Conservation (phyloP, 1,140 invertebrate species). For the Drosophila leontia region DNA sequence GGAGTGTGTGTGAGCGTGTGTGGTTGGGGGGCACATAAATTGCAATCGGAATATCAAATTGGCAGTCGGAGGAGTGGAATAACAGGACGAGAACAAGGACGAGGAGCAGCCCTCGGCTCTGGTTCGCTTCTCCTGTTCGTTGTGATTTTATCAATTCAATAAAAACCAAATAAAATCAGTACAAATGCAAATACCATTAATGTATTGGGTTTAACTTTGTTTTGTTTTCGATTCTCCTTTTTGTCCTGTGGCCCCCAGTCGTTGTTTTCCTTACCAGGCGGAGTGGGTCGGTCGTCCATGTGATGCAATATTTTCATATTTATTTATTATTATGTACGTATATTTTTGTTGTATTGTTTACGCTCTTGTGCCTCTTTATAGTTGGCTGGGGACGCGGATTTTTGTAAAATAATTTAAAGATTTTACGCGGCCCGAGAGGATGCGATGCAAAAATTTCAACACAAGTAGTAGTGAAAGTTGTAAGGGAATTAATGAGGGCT, state of each 20-base stretch:
- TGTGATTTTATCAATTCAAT: constrained; percentile 85
- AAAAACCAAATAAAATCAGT: constrained; percentile 84
- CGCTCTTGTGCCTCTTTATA: constrained; percentile 69
- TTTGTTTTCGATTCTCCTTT: constrained; percentile 71
- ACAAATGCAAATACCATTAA: constrained; percentile 85
- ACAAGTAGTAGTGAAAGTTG: constrained; percentile 9
- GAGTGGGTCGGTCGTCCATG: constrained; percentile 33
- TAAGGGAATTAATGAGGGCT: neutral
- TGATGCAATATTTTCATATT: constrained; percentile 71
- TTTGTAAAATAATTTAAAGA: constrained; percentile 38
- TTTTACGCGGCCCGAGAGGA: constrained; percentile 14
- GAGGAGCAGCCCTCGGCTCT: constrained; percentile 36
- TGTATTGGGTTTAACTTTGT: constrained; percentile 84
- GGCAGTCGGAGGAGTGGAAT: constrained; percentile 49
- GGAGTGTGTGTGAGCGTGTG: constrained; percentile 9
- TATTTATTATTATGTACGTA: constrained; percentile 58
- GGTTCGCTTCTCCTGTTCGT: constrained; percentile 43
- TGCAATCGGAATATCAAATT: constrained; percentile 84
- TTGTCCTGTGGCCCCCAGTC: constrained; percentile 18
- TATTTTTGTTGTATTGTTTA: constrained; percentile 70
- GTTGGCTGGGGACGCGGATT: constrained; percentile 51
- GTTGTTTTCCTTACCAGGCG: constrained; percentile 28
- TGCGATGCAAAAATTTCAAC: constrained; percentile 1
- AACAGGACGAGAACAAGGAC: constrained; percentile 45
- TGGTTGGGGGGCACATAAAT: constrained; percentile 66